Conservation (phyloP, 2,888 invertebrate genomes). For the Pogonocherus hispidulus region DNA sequence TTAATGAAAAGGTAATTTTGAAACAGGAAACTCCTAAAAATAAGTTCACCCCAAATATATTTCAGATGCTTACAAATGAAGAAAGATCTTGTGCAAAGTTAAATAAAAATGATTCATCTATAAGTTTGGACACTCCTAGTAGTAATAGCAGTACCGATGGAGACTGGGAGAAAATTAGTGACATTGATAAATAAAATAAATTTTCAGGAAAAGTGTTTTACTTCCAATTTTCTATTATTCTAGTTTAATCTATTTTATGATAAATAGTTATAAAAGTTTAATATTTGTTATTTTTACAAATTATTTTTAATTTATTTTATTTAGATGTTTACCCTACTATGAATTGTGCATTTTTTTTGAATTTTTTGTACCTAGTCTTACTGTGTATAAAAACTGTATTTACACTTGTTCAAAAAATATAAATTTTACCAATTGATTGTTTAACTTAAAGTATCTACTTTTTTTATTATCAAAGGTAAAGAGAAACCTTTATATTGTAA, state of each 20-base stretch:
- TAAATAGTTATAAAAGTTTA: slow-evolving; percentile 25
- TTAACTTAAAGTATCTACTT: not conserved
- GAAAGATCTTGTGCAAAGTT: slow-evolving; percentile 45
- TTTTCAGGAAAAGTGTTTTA: not conserved
- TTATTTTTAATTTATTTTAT: slow-evolving; percentile 44
- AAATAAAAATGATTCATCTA: slow-evolving; percentile 58
- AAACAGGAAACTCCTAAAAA: slow-evolving; percentile 54
- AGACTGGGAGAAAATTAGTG: slow-evolving; percentile 68
- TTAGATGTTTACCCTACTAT: slow-evolving; percentile 34
- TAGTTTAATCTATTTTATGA: slow-evolving; percentile 20
- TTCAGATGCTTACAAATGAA: slow-evolving; percentile 36
- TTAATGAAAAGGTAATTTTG: slow-evolving; percentile 45
- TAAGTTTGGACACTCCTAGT: slow-evolving; percentile 59
- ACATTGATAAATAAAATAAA: slow-evolving; percentile 57
- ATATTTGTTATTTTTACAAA: slow-evolving; percentile 26
- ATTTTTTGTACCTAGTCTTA: slow-evolving; percentile 47
- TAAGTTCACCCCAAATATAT: slow-evolving; percentile 34
- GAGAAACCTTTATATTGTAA: too few species aligned
- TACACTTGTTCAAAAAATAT: slow-evolving; percentile 47
- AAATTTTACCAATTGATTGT: slow-evolving; percentile 32
- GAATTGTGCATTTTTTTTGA: slow-evolving; percentile 32
- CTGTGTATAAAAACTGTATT: slow-evolving; percentile 49
- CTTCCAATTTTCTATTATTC: slow-evolving; percentile 19
- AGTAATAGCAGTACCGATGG: slow-evolving; percentile 67
- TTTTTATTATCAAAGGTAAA: too few species aligned